Base-by-base conservation (phyloP, 2,888 invertebrate genomes). In the Athetis lepigone region DNA sequence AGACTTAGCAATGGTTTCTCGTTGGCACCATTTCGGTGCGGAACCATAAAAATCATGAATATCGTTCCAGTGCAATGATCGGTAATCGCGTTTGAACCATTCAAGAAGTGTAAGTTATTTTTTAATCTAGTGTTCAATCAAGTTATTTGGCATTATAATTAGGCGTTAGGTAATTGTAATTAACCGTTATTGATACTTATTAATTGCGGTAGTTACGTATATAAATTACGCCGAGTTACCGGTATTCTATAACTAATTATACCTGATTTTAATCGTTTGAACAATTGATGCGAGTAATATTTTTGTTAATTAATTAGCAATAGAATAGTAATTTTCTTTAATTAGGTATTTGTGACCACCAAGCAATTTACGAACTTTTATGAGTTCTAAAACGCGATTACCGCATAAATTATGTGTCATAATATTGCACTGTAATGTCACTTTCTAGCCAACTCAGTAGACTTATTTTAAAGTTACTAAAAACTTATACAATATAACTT, bases 131-230 rank as follows among this genome's bases (percentile, higher is more conserved):
- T 55, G 39, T 55, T 50, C 46, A 50, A 51, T 55, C 59, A 49
- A 56, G 36, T 51, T 62, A 46, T 71, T 67, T 1, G 39, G 25
- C 51, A 58, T 52, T 45, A n/a, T 68, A 72, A 76, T 72, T 50
- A 62, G 37, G 7, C 43, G 39, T 75, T 63, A 56, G 51, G 50
- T 72, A 76, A 75, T 67, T 55, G 54, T 33, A 76, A 68, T 45
- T 68, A 39, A 63, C 45, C 0, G 63, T 76, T 57, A 76, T 60
- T 72, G 73, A 76, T 75, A 72, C 56, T 67, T 40, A 50, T 51
- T 67, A 58, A 71, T 54, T 43, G 50, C 47, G 42, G 55, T 52
- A 45, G 58, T 76, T 76, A 68, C 63, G 68, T 60, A 13, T 21
- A 46, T 58, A 58, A 75, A 75, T 50, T 58, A 58, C 39, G 37